Percentiles rank a stretch among this genome's conserved stretches.
These are phyloP conservation scores for Cheilosia vernalis DNA, from an alignment of 2,888 invertebrate genomes.

Conservation along the genomic window DNA sequence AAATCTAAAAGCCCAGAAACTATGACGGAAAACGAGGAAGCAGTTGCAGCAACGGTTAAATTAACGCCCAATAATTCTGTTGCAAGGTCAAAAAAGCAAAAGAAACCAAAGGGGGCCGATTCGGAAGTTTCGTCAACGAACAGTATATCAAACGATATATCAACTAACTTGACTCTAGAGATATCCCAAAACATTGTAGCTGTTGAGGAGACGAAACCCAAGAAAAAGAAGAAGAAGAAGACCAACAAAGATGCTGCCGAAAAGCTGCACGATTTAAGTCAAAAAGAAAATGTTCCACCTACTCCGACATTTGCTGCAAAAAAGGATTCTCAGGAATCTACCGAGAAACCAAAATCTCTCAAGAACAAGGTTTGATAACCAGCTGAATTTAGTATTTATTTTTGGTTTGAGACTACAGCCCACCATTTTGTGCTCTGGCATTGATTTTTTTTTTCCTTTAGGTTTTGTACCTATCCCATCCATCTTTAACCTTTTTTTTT, in stretches of 20 bases:
- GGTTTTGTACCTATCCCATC: not conserved
- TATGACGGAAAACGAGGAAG: conserved; percentile 22
- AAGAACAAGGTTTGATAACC: conserved; percentile 60
- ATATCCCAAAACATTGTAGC: conserved; percentile 2
- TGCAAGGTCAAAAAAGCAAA: conserved; percentile 37
- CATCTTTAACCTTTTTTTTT: not conserved
- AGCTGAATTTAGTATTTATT: not conserved
- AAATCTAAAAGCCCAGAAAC: conserved; percentile 58
- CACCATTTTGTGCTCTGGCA: conserved; percentile 30
- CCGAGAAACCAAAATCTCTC: conserved; percentile 41
- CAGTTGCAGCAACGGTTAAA: conserved; percentile 1
- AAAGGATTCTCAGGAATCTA: conserved; percentile 30
- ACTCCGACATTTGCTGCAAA: conserved; percentile 19
- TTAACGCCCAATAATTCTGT: conserved; percentile 17
- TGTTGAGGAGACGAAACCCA: conserved; percentile 58
- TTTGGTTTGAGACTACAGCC: not conserved
- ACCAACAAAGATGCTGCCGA: conserved; percentile 54
- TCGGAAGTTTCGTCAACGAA: conserved; percentile 45
- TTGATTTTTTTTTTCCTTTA: conserved; percentile 43
- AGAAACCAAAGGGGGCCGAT: conserved; percentile 44
- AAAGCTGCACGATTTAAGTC: conserved; percentile 51
- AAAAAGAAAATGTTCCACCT: conserved; percentile 61
- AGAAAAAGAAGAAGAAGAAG: conserved; percentile 70
- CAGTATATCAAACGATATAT: conserved; percentile 27
- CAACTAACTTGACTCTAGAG: conserved; percentile 22